Evolutionary conservation across 2,113 vertebrate species (phyloP).

Genomic region (human (Homo sapiens)): DNA sequence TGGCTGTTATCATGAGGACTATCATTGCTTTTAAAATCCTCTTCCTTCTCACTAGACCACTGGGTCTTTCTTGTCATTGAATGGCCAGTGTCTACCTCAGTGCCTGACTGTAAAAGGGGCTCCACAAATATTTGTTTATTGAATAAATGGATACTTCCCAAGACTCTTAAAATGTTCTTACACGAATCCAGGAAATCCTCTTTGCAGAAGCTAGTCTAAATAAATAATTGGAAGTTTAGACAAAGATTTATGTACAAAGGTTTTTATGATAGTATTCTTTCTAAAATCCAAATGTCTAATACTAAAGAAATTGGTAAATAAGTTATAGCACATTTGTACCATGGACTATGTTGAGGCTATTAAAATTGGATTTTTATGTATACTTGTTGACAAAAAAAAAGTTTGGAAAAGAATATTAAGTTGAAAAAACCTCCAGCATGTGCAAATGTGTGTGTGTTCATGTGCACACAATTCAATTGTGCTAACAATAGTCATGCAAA

Average conservation of each 20-base stretch:
- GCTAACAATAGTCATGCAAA: background rate
- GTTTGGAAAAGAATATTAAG: background rate
- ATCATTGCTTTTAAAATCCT: background rate
- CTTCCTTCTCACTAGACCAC: background rate
- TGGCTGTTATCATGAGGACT: background rate
- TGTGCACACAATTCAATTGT: background rate
- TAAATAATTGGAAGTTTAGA: background rate
- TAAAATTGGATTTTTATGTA: background rate
- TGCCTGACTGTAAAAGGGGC: too few relatives aligned
- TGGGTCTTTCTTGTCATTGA: background rate
- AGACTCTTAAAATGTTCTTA: background rate
- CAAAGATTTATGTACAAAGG: background rate
- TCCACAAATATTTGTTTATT: background rate
- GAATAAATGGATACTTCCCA: background rate
- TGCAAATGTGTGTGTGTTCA: background rate
- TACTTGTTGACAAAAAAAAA: background rate
- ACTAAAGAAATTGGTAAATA: background rate
- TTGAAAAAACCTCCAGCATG: background rate
- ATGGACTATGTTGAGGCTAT: background rate
- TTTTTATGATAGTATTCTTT: background rate
- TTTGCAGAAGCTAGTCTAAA: background rate
- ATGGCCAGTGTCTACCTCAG: background rate
- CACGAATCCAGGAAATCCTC: background rate
- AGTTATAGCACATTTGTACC: background rate
- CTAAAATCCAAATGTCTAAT: background rate